Percentiles rank a stretch among this genome's conserved stretches.
Evolutionary conservation across 2,113 vertebrate genomes (phyloP).

Genomic region (Sylvia atricapilla): DNA sequence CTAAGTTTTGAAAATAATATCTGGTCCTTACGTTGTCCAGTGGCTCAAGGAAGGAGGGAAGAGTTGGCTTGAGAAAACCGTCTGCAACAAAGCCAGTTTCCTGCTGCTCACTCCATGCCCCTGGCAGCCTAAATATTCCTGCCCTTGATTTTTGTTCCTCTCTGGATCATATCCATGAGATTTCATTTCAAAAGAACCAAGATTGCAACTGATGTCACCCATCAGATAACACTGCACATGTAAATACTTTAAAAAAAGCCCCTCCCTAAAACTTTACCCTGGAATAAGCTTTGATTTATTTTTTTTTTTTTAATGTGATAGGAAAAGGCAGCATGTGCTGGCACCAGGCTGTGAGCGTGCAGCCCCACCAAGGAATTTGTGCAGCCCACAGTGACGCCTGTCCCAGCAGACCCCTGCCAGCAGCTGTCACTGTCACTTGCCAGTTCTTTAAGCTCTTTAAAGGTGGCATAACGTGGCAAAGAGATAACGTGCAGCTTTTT

Average conservation of each 20-base stretch:
- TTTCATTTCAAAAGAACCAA: neutral
- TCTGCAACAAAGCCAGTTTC: neutral
- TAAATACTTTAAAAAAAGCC: neutral
- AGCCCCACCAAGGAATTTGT: slow-evolving; percentile 56
- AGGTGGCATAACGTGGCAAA: neutral
- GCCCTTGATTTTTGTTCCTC: neutral
- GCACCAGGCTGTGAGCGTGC: neutral
- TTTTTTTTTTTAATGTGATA: neutral
- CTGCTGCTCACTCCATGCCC: neutral
- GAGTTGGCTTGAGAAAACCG: neutral
- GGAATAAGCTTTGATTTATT: neutral
- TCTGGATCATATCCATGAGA: neutral
- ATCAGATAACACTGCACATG: neutral
- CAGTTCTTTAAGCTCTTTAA: slow-evolving; percentile 8
- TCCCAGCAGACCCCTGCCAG: slow-evolving; percentile 11
- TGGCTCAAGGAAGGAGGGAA: neutral
- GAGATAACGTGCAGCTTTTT: neutral
- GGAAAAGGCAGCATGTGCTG: neutral
- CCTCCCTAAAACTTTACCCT: neutral
- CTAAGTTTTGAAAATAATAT: neutral
- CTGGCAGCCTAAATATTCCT: neutral
- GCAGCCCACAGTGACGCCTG: neutral
- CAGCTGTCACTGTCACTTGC: slow-evolving; percentile 67
- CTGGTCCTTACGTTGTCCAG: neutral
- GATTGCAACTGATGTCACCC: neutral